Evolutionary conservation across 2,888 invertebrate species (phyloP).

Genomic region (Idaea dimidiata): DNA sequence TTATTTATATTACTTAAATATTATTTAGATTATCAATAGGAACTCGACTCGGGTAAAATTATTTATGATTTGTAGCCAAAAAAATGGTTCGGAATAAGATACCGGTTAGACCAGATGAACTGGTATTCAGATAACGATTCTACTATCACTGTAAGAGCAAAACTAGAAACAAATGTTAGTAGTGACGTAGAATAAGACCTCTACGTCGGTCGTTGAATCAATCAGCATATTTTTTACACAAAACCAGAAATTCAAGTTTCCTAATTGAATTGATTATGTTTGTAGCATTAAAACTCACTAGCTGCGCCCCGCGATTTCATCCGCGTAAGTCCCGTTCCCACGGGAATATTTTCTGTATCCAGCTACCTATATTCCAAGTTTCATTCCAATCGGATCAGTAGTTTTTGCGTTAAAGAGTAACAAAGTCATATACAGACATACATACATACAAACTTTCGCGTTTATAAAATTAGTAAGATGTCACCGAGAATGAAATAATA

Average conservation of each 20-base stretch:
- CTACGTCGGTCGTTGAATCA: neutral
- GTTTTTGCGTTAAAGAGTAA: too few relatives aligned
- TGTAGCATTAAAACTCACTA: too few relatives aligned
- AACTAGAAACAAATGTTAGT: neutral
- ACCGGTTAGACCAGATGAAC: neutral
- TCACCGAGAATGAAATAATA: slow-evolving; percentile 12
- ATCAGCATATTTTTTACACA: slow-evolving; percentile 5
- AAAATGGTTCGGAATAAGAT: neutral
- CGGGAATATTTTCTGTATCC: too few relatives aligned
- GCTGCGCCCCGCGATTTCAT: too few relatives aligned
- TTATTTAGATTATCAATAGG: neutral
- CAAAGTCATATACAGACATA: too few relatives aligned
- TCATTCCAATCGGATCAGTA: too few relatives aligned
- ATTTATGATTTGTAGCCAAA: neutral
- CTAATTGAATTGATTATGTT: slow-evolving; percentile 7
- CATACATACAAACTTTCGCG: too few relatives aligned
- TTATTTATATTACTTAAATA: too few relatives aligned
- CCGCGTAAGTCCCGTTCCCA: too few relatives aligned
- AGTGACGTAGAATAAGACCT: neutral
- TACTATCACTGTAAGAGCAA: neutral
- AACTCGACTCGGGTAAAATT: neutral
- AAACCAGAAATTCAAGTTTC: slow-evolving; percentile 16
- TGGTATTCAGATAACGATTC: neutral
- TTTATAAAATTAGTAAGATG: too few relatives aligned
- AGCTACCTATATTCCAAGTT: too few relatives aligned